Evolutionary conservation across 2,797 vertebrate genomes (phyloP), one percentile per base, ranked within the genome.

Genomic region (Coilia nasus): DNA sequence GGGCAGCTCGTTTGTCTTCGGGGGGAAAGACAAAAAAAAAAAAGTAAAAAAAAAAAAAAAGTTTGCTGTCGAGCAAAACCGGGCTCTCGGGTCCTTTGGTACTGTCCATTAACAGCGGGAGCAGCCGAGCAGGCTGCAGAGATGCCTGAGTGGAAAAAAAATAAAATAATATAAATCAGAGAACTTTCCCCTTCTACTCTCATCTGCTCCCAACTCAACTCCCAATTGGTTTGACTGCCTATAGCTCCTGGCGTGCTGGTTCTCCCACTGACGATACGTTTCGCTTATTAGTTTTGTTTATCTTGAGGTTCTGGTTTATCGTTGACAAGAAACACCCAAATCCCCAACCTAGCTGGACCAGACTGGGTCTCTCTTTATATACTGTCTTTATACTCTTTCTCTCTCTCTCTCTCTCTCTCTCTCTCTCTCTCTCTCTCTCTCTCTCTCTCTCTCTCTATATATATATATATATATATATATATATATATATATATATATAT

Each of bases 201-300:
- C 75, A 83, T 85, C 85, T 81, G 83, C 81, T 59, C 46, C 83
- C 83, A 83, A 25, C 82, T 25, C n/a, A 35, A 78, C 60, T 88
- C 85, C 82, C 75, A 31, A 78, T 80, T 85, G 83, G 57, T 50
- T 83, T 3, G 78, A 83, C 82, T 85, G 82, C 85, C 85, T 85
- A 85, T 83, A 86, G 78, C 83, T 85, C 56, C 62, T 83, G 83
- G 83, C 85, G 54, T 78, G 28, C 83, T 86, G 83, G 78, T 82
- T 85, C 86, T 85, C 83, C 83, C 83, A 82, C 60, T 83, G 87
- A 85, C 75, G 83, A 80, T 84, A 83, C 83, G 62, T 86, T 85
- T 85, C n/a, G 21, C 83, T 86, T 83, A 84, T 88, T 88, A 88
- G 64, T 60, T 83, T 83, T 88, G 82, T 85, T 88, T 88, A 85